These are phyloP conservation scores for Galeopterus variegatus DNA, from an alignment of 2,113 vertebrate genomes.

Conservation along the genomic window DNA sequence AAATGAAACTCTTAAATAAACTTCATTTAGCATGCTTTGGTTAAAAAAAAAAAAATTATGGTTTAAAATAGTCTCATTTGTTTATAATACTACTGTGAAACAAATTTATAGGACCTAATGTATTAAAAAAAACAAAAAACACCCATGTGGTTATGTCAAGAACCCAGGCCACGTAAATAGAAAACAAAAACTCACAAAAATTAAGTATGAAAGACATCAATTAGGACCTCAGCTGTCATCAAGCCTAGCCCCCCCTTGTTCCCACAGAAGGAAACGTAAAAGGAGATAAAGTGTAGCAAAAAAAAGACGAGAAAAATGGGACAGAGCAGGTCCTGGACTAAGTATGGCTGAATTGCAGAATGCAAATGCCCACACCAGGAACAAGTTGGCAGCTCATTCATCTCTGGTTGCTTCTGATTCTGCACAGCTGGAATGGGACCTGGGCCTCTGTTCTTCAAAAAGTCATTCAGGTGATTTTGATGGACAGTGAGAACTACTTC, in stretches of 20 bases:
- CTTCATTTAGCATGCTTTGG: constrained; percentile 45
- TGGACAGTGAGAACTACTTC: not conserved
- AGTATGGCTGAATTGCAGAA: not conserved
- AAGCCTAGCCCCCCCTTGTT: not conserved
- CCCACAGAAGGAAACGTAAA: not conserved
- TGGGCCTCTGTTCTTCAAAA: not conserved
- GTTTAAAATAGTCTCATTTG: constrained; percentile 8
- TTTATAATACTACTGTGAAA: constrained; percentile 13
- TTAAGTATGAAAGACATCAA: not conserved
- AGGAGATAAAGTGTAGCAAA: not conserved
- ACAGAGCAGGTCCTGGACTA: not conserved
- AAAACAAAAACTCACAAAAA: not conserved
- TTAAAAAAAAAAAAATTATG: not conserved
- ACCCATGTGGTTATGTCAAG: not conserved
- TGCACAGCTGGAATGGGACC: not conserved
- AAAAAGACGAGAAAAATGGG: not conserved
- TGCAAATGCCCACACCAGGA: not conserved
- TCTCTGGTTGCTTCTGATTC: not conserved
- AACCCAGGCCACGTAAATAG: not conserved
- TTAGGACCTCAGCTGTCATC: not conserved
- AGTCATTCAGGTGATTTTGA: not conserved
- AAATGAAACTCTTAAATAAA: constrained; percentile 74
- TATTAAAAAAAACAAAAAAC: not conserved
- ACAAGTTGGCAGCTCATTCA: not conserved
- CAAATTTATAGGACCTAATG: not conserved